Evolutionary conservation across 2,888 invertebrate species (phyloP), one percentile per base, ranked within the genome.

Genomic region (Phyllotreta striolata): DNA sequence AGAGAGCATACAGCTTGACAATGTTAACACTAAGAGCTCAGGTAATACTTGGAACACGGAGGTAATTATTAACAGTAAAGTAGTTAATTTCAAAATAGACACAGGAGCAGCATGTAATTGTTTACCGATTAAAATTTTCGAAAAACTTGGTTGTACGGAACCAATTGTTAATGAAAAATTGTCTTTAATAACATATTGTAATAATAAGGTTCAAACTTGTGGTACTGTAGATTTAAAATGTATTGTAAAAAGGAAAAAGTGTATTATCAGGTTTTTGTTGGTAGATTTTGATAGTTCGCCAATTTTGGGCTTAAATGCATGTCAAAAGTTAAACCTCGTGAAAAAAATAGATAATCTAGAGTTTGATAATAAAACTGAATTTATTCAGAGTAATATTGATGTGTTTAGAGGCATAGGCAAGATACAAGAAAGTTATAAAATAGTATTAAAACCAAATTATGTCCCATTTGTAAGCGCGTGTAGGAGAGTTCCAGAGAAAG

Each of bases 351-450:
- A 66, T 52, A 47, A 24, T 1, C 39, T 66, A 14, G 9, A 8
- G 3, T 7, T 13, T 12, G 5, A n/a, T 4, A 5, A 8, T 3
- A 39, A 44, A 12, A 8, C 35, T n/a, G 39, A 63, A 39, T 66
- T 64, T 60, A 57, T 66, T 24, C 49, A 40, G n/a, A 67, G 63
- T 13, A 55, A 64, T 49, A 61, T 59, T 14, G 44, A 62, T 37
- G n/a, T 62, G 41, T 66, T 66, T 38, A 44, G 46, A 9, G 54
- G 58, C 5, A 55, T 51, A 38, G 62, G 62, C 8, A 62, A 62
- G 60, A 38, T 62, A n/a, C n/a, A n/a, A n/a, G n/a, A n/a, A n/a
- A n/a, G n/a, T 49, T 68, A 68, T 47, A 68, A 68, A 63, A 62
- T 62, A 38, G 10, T 55, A n/a, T 37, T 64, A 57, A 63, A 66